Base-by-base conservation (phyloP, 2,888 invertebrate species). In the Andrena fulva region DNA sequence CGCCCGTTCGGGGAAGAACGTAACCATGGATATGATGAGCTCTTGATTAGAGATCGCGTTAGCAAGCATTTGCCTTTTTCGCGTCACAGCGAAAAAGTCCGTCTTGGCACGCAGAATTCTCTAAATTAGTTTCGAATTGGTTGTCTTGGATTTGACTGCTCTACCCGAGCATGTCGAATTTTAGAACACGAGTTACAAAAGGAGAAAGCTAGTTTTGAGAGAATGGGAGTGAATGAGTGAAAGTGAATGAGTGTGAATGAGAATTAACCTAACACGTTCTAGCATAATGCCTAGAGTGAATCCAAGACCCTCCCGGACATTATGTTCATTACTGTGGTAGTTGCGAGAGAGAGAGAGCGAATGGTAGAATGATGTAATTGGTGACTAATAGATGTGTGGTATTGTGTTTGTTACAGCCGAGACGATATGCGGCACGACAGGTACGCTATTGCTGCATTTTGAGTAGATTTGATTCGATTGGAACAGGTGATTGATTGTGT, bases 361-460 rank as follows among this genome's bases (percentile, higher is more conserved):
- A 20, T 20, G 75, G 70, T 81, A 69, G 82, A 78, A 66, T 62
- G 78, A 72, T 84, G 80, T 85, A 88, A 87, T 90, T 87, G 81
- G 80, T 75, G 86, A 93, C 91, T 93, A 93, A 93, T 92, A 89
- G 90, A 89, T 90, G 82, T 89, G 77, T 92, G 87, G 90, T 92
- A 88, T 93, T 93, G 85, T 91, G 91, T 93, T 92, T 93, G 92
- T 93, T 94, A 92, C 93, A 94, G 94, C 93, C 93, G 93, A 93
- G 94, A 94, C 91, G 94, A 94, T 92, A 93, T 93, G 92, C 92
- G 94, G 90, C 94, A 94, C 91, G 94, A 94, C 93, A 94, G 94
- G 94, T 94, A 94, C 92, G 93, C 92, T 92, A 92, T 91, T 91
- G 91, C 90, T 93, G 91, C 91, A 93, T 92, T 92, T 91, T 91